Percentiles rank a stretch among this genome's conserved stretches.
Evolutionary conservation across 2,113 vertebrate genomes (phyloP).

Genomic region (Herpailurus yagouaroundi): DNA sequence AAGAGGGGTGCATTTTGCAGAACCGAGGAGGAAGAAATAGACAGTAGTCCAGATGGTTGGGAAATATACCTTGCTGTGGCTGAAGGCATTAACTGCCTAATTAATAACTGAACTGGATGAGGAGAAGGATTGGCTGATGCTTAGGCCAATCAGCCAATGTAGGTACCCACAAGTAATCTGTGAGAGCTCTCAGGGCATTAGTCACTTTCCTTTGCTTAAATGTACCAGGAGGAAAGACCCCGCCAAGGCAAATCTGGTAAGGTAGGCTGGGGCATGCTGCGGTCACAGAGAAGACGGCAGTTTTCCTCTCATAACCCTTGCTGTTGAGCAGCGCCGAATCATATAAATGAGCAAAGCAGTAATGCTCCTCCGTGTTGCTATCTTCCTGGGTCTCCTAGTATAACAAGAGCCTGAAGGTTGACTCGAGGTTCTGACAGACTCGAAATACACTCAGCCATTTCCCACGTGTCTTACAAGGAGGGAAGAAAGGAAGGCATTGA

Average conservation of each 20-base stretch:
- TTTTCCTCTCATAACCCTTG: not conserved
- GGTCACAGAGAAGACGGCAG: not conserved
- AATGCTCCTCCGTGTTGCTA: not conserved
- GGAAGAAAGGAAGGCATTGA: not conserved
- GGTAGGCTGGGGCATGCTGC: not conserved
- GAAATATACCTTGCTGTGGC: not conserved
- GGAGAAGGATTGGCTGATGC: not conserved
- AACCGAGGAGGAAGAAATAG: not conserved
- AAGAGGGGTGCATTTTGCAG: not conserved
- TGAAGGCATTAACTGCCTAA: not conserved
- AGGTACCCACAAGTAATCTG: not conserved
- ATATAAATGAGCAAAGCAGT: not conserved
- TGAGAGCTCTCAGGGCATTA: not conserved
- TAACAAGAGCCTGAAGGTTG: not conserved
- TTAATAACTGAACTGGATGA: not conserved
- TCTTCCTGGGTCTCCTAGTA: not conserved
- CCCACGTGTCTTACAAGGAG: not conserved
- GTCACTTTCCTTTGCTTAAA: not conserved
- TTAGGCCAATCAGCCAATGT: not conserved
- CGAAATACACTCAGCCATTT: not conserved
- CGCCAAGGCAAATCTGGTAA: not conserved
- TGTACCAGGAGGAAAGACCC: not conserved
- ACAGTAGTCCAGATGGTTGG: not conserved
- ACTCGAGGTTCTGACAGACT: not conserved
- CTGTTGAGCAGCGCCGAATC: not conserved